phyloP scores from a whole-genome alignment of 2,797 vertebrate genomes.

The Betta splendens region DNA sequence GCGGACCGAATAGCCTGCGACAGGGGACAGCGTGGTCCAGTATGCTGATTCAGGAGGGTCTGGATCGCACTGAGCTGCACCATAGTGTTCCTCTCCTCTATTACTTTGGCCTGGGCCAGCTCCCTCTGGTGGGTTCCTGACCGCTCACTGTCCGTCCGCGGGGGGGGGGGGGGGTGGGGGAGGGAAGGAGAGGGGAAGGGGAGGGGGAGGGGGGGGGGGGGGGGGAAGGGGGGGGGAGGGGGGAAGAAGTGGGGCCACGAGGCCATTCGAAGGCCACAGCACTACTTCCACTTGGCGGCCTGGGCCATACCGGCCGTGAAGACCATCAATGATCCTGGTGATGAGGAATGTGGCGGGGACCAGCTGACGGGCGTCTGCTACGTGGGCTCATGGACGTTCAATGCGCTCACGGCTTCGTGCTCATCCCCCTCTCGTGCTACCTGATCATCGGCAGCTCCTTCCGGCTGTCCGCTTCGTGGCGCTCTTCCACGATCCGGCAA shows the following conservation, averaged over 20 bases:
- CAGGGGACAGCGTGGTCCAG: conserved; percentile 91
- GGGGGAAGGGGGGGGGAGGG: too few species aligned
- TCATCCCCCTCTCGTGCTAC: conserved; percentile 94
- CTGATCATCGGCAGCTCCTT: conserved; percentile 95
- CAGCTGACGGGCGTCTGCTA: conserved; percentile 97
- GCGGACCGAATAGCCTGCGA: conserved; percentile 95
- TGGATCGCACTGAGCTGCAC: conserved; percentile 99
- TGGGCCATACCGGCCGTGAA: conserved; percentile 97
- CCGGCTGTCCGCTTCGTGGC: conserved; percentile 95
- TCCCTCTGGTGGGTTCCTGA: conserved; percentile 99
- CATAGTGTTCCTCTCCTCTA: conserved; percentile 97
- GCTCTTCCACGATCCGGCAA: conserved; percentile 96
- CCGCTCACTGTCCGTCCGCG: too few species aligned
- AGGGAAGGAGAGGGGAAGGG: too few species aligned
- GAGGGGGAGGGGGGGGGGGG: too few species aligned
- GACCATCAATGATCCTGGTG: conserved; percentile 95
- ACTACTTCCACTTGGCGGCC: conserved; percentile 96
- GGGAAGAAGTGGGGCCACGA: conserved; percentile 99
- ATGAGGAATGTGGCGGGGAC: conserved; percentile 95
- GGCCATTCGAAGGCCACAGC: conserved; percentile 97
- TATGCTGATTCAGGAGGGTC: conserved; percentile 97
- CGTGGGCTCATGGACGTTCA: conserved; percentile 96
- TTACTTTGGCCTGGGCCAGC: conserved; percentile 98
- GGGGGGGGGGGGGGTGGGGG: too few species aligned
- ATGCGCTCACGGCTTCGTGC: conserved; percentile 96